Conservation (phyloP, 2,888 invertebrate species). For the Rosalia funebris region DNA sequence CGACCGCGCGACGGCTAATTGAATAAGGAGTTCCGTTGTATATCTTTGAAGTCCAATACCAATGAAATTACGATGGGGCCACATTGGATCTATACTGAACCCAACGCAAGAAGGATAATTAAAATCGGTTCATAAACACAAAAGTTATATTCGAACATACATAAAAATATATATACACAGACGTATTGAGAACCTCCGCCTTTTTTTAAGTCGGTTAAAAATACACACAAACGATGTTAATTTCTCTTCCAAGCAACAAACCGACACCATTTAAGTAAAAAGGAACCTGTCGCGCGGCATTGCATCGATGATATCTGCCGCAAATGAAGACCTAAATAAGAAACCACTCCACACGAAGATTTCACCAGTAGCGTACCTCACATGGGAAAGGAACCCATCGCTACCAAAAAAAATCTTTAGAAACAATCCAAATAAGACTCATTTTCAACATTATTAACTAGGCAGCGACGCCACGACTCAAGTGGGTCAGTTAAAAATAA, state of each 20-base stretch:
- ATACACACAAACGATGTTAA: neutral
- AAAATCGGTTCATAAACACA: too few relatives aligned
- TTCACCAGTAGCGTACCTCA: neutral
- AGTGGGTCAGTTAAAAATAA: slow-evolving; percentile 4
- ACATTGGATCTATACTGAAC: too few relatives aligned
- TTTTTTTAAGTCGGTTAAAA: neutral
- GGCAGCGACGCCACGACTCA: neutral
- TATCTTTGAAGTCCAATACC: too few relatives aligned
- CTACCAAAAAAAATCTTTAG: neutral
- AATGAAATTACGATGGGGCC: too few relatives aligned
- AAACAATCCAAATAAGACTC: neutral
- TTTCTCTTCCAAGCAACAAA: neutral
- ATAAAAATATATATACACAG: too few relatives aligned
- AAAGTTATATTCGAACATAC: too few relatives aligned
- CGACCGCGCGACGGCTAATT: too few relatives aligned
- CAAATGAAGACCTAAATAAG: neutral
- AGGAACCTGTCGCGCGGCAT: neutral
- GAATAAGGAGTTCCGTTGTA: too few relatives aligned
- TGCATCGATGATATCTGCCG: too few relatives aligned
- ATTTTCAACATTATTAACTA: neutral
- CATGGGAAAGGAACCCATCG: neutral
- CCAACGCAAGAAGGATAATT: too few relatives aligned
- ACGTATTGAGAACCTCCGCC: too few relatives aligned
- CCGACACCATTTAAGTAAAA: neutral
- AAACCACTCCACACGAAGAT: neutral